Percentiles rank a stretch among this genome's conserved stretches.
Evolutionary conservation across 2,888 invertebrate genomes (phyloP).

Genomic region (Lycocerus yunnanus): DNA sequence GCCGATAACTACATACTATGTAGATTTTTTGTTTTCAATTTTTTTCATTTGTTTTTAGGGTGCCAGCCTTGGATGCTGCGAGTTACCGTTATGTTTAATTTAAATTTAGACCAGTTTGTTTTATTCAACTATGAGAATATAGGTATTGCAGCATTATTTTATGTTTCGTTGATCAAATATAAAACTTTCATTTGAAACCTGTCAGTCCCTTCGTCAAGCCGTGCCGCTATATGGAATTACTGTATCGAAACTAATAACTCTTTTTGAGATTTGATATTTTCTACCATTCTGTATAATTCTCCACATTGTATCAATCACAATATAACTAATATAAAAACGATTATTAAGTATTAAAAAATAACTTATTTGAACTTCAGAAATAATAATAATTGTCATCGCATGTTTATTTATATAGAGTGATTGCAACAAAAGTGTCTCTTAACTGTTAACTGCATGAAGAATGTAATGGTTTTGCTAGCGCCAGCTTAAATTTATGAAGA

Average conservation of each 20-base stretch:
- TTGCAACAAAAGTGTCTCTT: too few species aligned
- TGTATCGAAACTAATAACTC: background rate
- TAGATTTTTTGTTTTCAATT: too few species aligned
- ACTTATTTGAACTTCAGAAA: too few species aligned
- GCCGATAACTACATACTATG: too few species aligned
- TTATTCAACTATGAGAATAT: background rate
- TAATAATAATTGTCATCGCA: too few species aligned
- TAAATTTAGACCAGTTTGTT: background rate
- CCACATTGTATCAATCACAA: background rate
- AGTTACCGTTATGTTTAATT: background rate
- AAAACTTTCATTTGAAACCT: background rate
- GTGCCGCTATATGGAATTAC: background rate
- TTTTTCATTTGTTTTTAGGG: background rate
- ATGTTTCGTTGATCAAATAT: background rate
- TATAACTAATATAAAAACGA: background rate
- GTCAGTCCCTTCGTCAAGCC: background rate
- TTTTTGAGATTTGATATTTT: background rate
- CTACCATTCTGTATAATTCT: background rate
- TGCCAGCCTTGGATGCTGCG: background rate
- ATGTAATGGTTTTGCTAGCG: too few species aligned
- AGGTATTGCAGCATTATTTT: background rate
- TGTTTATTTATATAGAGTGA: too few species aligned
- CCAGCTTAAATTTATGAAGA: too few species aligned
- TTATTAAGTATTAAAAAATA: too few species aligned
- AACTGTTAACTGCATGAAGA: too few species aligned